A percentile compares a stretch with the other conserved stretches of the same genome.
Evolutionary conservation across 1,140 invertebrate genomes (phyloP).

Genomic region (Eupristina koningsbergeri): DNA sequence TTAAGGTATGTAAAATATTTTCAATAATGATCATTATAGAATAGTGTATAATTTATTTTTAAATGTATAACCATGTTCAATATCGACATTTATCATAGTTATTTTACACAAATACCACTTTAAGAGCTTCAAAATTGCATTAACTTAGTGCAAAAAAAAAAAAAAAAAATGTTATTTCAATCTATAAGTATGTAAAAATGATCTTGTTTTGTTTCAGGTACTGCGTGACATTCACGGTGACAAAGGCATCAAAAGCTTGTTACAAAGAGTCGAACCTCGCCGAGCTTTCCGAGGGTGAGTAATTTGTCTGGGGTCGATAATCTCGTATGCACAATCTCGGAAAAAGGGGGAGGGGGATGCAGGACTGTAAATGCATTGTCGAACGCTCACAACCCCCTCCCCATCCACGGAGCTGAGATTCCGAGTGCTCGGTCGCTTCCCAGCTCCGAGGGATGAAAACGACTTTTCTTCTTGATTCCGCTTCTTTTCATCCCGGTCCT

Average conservation of each 20-base stretch:
- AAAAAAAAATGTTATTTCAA: no score
- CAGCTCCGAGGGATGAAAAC: background rate
- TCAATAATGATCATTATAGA: no score
- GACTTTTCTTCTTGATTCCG: slow-evolving; percentile 20
- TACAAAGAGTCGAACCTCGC: slow-evolving; percentile 81
- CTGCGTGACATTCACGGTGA: slow-evolving; percentile 86
- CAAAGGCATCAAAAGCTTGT: slow-evolving; percentile 86
- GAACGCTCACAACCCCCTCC: background rate
- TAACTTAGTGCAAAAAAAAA: no score
- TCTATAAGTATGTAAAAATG: no score
- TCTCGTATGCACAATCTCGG: background rate
- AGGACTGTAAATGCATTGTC: background rate
- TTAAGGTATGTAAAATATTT: no score
- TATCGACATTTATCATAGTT: no score
- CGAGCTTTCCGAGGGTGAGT: slow-evolving; percentile 81
- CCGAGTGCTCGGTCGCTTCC: background rate
- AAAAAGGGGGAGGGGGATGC: no score
- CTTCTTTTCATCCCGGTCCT: slow-evolving; percentile 13
- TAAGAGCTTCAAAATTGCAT: no score
- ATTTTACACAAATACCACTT: no score
- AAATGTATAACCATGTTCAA: no score
- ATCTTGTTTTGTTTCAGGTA: slow-evolving; percentile 78
- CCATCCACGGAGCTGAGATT: background rate
- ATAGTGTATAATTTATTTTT: no score
- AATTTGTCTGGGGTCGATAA: background rate